Evolutionary conservation across 2,113 vertebrate genomes (phyloP).

Genomic region (Tragelaphus imberbis): DNA sequence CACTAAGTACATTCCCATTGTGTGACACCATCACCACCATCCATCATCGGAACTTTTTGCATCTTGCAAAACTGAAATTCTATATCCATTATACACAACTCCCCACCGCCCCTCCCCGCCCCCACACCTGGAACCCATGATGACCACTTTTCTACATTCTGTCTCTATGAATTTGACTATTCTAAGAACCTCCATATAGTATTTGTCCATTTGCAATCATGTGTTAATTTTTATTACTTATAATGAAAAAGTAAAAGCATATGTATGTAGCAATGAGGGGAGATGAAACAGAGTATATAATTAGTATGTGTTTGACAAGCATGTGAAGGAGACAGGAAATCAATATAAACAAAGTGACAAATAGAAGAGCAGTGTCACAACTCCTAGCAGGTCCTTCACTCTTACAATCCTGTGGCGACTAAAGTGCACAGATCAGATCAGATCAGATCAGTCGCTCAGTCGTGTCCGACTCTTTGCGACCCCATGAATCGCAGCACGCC

Average conservation of each 20-base stretch:
- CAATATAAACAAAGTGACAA: neutral
- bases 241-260: neutral
- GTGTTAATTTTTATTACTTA: neutral
- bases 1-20: neutral
- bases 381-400: neutral
- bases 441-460: no score
- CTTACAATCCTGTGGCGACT: neutral
- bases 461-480: no score
- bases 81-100: neutral
- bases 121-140: neutral
- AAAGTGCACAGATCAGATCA: neutral
- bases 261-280: neutral
- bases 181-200: neutral
- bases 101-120: accelerated
- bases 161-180: neutral
- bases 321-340: neutral
- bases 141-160: neutral
- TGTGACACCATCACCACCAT: neutral
- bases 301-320: neutral
- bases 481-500: no score
- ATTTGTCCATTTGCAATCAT: neutral
- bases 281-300: neutral
- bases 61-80: neutral
- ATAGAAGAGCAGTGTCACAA: neutral
- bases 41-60: neutral